Evolutionary conservation across 2,797 vertebrate genomes (phyloP).

Genomic region (Odontamblyopus lacepedii): DNA sequence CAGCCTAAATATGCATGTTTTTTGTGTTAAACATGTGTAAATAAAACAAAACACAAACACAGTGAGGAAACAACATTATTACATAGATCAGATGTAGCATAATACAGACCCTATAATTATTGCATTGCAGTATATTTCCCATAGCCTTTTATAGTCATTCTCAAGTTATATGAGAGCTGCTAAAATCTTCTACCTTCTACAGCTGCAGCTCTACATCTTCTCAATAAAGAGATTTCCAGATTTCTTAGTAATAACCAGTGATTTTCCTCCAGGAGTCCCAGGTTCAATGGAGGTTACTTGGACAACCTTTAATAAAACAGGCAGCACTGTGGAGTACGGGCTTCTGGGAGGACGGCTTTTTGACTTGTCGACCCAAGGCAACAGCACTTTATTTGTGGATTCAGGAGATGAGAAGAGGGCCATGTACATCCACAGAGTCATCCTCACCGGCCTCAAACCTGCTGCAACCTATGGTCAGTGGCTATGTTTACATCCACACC

Average conservation of each 20-base stretch:
- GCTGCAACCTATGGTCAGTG: slow-evolving; percentile 81
- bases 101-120: no score
- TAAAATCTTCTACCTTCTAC: slow-evolving; percentile 16
- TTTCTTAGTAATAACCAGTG: slow-evolving; percentile 3
- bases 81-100: no score
- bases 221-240: slow-evolving; percentile 23
- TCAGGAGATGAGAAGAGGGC: slow-evolving; percentile 77
- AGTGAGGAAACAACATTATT: no score
- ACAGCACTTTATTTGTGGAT: slow-evolving; percentile 77
- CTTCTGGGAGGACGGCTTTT: slow-evolving; percentile 69
- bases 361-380: slow-evolving; percentile 68
- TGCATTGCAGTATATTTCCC: no score
- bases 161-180: no score
- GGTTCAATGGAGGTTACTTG: slow-evolving; percentile 87
- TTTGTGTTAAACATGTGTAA: no score
- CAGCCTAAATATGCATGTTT: no score
- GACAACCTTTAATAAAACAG: slow-evolving; percentile 80
- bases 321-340: slow-evolving; percentile 81
- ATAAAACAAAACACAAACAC: no score
- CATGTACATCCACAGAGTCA: slow-evolving; percentile 85
- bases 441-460: slow-evolving; percentile 73
- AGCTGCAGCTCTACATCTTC: slow-evolving; percentile 28
- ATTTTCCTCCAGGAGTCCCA: slow-evolving; percentile 69
- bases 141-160: no score
- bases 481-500: no score